Evolutionary conservation across 2,113 vertebrate genomes (phyloP), one percentile per base, ranked within the genome.

Genomic region (Vulpes ferrilata): DNA sequence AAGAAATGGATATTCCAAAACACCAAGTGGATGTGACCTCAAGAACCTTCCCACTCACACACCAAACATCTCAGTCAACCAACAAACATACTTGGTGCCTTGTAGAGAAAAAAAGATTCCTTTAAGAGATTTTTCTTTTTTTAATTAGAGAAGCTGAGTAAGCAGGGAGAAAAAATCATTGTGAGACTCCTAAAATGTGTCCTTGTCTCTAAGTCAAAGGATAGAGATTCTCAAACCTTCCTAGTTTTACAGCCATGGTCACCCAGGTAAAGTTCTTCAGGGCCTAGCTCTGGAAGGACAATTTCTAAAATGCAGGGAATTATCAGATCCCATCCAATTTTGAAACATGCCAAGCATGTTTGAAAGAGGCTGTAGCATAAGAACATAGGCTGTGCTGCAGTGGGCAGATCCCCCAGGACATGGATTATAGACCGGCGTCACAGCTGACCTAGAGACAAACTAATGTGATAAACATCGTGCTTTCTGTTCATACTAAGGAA

Each of bases 151-250:
- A 96, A 96, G 38, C 1, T 87, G 59, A 60, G 38, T 86, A 95
- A 95, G n/a, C 38, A 85, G 3, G 30, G 13, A 96, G 30, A 95
- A 11, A 60, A 94, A 83, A 35, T 32, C 27, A 81, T 23, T 11
- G 43, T 57, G 60, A 96, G 81, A 48, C 59, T 20, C 19, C 64
- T 84, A 96, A 93, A 83, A 59, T 30, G 5, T 32, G 0, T 71
- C 30, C 17, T 60, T 83, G 32, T 71, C 82, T 96, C 53, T 85
- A 88, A 48, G 35, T 64, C 82, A 85, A 95, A 89, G 32, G 80
- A 74, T 13, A 85, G 80, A 96, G 59, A 78, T 11, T 19, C 30
- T 38, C 53, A 88, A 20, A 71, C 16, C 53, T 30, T 78, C 64
- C 30, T 27, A 27, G 57, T 83, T 78, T 93, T 53, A 62, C 3